Percentiles rank a stretch among this genome's conserved stretches.
phyloP scores from a whole-genome alignment of 2,888 invertebrate species.

The Oegoconia quadripuncta region DNA sequence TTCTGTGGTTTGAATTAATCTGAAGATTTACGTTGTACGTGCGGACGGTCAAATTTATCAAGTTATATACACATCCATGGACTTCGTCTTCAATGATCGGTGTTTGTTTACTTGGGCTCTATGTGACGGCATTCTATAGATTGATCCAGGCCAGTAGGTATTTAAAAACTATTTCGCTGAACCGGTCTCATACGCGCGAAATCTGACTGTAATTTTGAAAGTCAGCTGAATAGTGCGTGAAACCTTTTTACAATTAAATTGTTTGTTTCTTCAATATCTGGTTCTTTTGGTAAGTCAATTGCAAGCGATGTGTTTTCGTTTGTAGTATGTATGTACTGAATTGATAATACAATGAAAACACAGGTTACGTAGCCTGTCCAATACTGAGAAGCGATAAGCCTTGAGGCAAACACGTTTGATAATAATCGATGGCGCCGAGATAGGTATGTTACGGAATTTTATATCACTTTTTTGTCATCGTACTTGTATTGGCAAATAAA shows the following conservation, averaged over 20 bases:
- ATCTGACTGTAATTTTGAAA: background rate
- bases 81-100: background rate
- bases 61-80: too few species aligned
- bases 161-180: too few species aligned
- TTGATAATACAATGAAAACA: conserved; percentile 4
- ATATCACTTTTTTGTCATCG: background rate
- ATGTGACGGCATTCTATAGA: background rate
- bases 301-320: conserved; percentile 1
- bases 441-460: conserved; percentile 16
- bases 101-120: background rate
- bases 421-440: conserved; percentile 58
- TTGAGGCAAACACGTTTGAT: conserved; percentile 45
- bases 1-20: too few species aligned
- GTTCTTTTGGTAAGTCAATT: background rate
- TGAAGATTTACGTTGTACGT: too few species aligned
- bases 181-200: too few species aligned
- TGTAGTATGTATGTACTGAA: background rate
- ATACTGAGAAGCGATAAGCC: conserved; percentile 52
- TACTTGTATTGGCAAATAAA: conserved; percentile 1
- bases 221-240: background rate
- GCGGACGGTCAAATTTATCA: too few species aligned
- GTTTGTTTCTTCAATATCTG: background rate
- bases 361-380: background rate
- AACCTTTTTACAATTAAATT: background rate
- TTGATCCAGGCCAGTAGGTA: too few species aligned